Percentiles rank a stretch among this genome's conserved stretches.
Conservation (phyloP, 2,888 invertebrate genomes). For the Metalampra italica region DNA sequence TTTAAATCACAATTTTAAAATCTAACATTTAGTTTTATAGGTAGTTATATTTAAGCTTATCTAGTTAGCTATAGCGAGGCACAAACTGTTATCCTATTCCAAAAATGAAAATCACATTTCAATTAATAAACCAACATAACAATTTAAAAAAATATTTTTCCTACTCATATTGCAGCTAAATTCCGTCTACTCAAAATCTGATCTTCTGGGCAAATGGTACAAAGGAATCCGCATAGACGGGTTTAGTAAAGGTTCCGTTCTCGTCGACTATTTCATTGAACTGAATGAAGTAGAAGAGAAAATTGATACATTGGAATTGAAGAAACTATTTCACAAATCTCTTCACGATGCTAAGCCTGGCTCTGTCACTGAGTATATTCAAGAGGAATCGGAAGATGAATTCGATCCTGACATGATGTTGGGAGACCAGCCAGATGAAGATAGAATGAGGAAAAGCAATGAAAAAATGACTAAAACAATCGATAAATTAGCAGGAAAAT, state of each 20-base stretch:
- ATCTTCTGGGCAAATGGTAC: conserved; percentile 87
- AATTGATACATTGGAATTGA: conserved; percentile 85
- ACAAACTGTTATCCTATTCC: no score
- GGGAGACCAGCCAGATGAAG: conserved; percentile 71
- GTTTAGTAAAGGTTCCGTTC: conserved; percentile 91
- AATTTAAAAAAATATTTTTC: no score
- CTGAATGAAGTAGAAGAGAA: conserved; percentile 85
- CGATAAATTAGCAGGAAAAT: conserved; percentile 78
- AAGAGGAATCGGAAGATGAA: conserved; percentile 34
- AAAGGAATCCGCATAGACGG: conserved; percentile 92
- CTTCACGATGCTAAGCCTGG: conserved; percentile 73
- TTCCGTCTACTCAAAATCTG: conserved; percentile 87
- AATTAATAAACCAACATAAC: no score
- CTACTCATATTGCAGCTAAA: conserved; percentile 88
- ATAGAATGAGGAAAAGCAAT: conserved; percentile 65
- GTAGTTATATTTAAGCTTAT: no score
- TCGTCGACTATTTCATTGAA: conserved; percentile 93
- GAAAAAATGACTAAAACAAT: conserved; percentile 74
- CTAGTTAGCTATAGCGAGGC: no score
- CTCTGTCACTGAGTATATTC: conserved; percentile 60
- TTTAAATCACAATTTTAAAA: no score
- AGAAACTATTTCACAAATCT: conserved; percentile 82
- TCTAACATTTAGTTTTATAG: no score
- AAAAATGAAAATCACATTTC: no score
- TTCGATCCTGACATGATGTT: conserved; percentile 67